Evolutionary conservation across 1,140 invertebrate genomes (phyloP), one percentile per base, ranked within the genome.

Genomic region (Popillia japonica): DNA sequence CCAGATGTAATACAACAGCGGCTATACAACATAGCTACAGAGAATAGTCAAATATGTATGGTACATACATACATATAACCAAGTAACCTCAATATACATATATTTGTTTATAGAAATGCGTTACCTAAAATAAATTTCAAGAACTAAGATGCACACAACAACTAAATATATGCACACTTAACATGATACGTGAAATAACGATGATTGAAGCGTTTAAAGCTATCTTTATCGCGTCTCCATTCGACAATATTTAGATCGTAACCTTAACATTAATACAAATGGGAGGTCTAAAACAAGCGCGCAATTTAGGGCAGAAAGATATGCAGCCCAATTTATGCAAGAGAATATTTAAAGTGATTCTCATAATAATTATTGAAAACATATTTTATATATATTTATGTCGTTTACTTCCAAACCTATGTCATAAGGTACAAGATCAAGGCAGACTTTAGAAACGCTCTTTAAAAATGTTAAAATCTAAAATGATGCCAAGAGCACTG

Each of bases 231-330:
- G 48, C 48, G 48, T 55, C 48, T 17, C 48, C 17, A 17, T 55
- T 17, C 48, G 48, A 55, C 48, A 55, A 17, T 55, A 55, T 55
- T 55, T 14, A 55, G 48, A 55, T 55, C 48, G 48, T 17, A 55
- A 55, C 48, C 48, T 55, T 55, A 55, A 55, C 48, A 55, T 55
- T 55, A 55, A 55, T 55, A 55, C 48, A 55, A 14, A 55, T 55
- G 14, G 48, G 17, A 55, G 48, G 17, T 55, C 48, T 55, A 55
- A 55, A 55, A 55, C 48, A 55, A 55, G 48, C 48, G 17, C 14
- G n/a, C 6, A 55, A 55, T 55, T 55, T 55, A 55, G 48, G 48
- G n/a, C 48, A 55, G 11, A 17, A 55, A 55, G 14, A 55, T 34
- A 1, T 55, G 14, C 48, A 55, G 17, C 17, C 17, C 6, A 55